These are phyloP conservation scores for Parasteatoda tepidariorum DNA, from an alignment of 1,140 invertebrate species.

Conservation along the genomic window DNA sequence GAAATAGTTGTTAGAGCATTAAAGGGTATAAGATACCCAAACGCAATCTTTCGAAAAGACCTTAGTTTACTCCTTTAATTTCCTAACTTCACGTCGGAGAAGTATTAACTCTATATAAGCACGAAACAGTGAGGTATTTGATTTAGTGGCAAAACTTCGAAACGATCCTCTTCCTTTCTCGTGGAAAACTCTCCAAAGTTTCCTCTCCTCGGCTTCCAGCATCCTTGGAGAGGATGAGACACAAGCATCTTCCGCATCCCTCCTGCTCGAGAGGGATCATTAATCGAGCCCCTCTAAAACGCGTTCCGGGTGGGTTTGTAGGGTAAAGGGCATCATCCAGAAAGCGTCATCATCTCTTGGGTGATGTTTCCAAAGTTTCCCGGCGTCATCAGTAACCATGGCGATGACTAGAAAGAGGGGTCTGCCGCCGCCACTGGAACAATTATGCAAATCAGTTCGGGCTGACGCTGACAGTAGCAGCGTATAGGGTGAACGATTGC, in stretches of 20 bases:
- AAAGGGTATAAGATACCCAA: too few relatives aligned
- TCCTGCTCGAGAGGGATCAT: conserved; percentile 22
- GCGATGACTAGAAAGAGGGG: conserved; percentile 20
- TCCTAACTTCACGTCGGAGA: too few relatives aligned
- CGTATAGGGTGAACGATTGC: conserved; percentile 59
- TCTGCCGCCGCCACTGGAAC: conserved; percentile 42
- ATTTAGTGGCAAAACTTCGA: background rate
- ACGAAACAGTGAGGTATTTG: background rate
- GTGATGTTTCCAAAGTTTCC: conserved; percentile 47
- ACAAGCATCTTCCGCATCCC: background rate
- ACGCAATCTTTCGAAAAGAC: too few relatives aligned
- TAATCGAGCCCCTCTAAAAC: conserved; percentile 27
- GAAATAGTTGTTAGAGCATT: too few relatives aligned
- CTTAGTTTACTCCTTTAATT: too few relatives aligned
- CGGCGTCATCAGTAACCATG: conserved; percentile 58
- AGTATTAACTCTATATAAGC: too few relatives aligned
- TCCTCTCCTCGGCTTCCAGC: background rate
- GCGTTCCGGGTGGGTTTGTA: conserved; percentile 35
- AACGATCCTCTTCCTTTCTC: background rate
- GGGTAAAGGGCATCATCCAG: conserved; percentile 18
- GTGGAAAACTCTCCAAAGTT: background rate
- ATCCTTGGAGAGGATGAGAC: background rate
- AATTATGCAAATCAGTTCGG: conserved; percentile 51
- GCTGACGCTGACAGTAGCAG: conserved; percentile 40
- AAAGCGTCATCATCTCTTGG: conserved; percentile 38